Percentiles rank a stretch among this genome's conserved stretches.
These are phyloP conservation scores for Margarornis squamiger DNA, from an alignment of 2,797 vertebrate species.

Conservation along the genomic window DNA sequence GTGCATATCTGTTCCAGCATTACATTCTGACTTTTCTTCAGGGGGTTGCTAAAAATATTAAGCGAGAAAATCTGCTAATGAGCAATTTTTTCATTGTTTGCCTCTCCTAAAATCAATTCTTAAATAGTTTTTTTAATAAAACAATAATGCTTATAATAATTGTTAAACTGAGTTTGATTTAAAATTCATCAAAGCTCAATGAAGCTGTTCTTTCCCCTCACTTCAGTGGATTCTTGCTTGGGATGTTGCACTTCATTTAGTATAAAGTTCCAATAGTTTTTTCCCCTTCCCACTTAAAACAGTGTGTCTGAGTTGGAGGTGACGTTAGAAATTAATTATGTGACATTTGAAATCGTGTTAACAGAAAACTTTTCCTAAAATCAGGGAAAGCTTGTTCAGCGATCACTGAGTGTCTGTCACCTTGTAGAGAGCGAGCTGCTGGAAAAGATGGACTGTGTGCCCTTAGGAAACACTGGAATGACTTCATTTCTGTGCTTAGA, in stretches of 20 bases:
- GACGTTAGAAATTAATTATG: background rate
- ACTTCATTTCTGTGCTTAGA: slow-evolving; percentile 27
- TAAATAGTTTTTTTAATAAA: background rate
- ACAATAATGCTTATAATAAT: background rate
- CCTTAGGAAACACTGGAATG: background rate
- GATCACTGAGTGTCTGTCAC: background rate
- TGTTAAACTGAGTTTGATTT: background rate
- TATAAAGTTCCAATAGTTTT: background rate
- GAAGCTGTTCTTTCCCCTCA: background rate
- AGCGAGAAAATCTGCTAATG: background rate
- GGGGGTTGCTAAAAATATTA: background rate
- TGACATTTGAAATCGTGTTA: background rate
- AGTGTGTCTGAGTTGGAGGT: background rate
- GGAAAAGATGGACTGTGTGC: background rate
- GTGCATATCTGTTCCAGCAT: background rate
- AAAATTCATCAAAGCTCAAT: background rate
- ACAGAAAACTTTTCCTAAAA: background rate
- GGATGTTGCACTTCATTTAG: background rate
- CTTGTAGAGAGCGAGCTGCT: background rate
- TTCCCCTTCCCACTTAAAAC: background rate
- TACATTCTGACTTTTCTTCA: background rate
- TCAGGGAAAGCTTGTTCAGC: background rate
- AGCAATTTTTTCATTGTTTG: background rate
- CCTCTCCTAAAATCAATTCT: background rate
- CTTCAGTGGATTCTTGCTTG: background rate